Evolutionary conservation across 2,888 invertebrate species (phyloP).

Genomic region (Drosophila yooni): DNA sequence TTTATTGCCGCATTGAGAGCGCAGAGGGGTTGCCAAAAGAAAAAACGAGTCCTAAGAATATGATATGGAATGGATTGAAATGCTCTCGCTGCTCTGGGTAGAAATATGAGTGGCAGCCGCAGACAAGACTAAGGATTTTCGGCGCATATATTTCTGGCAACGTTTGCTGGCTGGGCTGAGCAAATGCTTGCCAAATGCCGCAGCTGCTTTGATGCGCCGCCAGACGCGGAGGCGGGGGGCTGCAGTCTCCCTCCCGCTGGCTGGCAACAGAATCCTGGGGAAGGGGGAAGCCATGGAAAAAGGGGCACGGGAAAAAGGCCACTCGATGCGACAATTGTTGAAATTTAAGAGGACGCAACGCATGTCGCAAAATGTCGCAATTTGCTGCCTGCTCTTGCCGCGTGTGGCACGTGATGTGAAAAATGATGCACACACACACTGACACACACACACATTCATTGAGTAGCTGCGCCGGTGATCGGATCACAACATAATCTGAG

Average conservation of each 20-base stretch:
- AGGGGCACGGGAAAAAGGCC: constrained; percentile 9
- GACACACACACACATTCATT: constrained; percentile 23
- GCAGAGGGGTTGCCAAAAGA: constrained; percentile 60
- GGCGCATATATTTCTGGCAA: constrained; percentile 39
- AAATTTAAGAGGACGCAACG: constrained; percentile 76
- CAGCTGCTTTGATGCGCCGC: constrained; percentile 70
- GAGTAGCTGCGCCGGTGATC: constrained; percentile 55
- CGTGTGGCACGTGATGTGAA: constrained; percentile 81
- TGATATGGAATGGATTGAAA: constrained; percentile 22
- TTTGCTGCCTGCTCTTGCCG: constrained; percentile 62
- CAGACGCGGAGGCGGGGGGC: constrained; percentile 11
- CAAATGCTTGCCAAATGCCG: constrained; percentile 56
- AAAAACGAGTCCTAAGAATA: constrained; percentile 16
- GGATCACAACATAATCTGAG: constrained; percentile 80
- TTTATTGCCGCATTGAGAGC: constrained; percentile 75
- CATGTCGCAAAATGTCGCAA: constrained; percentile 79
- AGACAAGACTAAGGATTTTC: constrained; percentile 55
- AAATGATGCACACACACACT: constrained; percentile 61
- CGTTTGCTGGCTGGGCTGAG: constrained; percentile 20
- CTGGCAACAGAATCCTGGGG: constrained; percentile 4
- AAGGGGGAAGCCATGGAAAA: constrained; percentile 1
- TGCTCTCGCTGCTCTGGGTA: constrained; percentile 3
- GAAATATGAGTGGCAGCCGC: constrained; percentile 56
- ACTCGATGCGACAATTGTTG: constrained; percentile 65
- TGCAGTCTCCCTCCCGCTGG: constrained; percentile 30